These are phyloP conservation scores for Trichonephila clavata DNA, from an alignment of 1,140 invertebrate genomes.

Conservation along the genomic window DNA sequence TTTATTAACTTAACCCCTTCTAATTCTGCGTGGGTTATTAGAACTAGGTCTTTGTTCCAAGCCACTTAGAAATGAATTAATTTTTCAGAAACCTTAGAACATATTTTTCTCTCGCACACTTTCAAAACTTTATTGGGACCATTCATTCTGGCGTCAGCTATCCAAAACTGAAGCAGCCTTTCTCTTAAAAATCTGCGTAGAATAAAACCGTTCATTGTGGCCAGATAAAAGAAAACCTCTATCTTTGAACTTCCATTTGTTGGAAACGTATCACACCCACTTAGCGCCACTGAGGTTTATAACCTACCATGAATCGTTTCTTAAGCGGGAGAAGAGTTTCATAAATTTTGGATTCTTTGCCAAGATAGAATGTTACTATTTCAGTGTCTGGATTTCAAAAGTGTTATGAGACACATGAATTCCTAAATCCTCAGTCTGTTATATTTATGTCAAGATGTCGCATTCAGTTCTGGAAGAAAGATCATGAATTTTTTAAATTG, in stretches of 20 bases:
- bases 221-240: not conserved
- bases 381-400: not conserved
- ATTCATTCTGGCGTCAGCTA: constrained; percentile 8
- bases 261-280: not conserved
- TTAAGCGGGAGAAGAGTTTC: not conserved
- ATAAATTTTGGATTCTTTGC: constrained; percentile 40
- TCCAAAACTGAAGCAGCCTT: not conserved
- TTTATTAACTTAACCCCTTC: not conserved
- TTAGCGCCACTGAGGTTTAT: constrained; percentile 44
- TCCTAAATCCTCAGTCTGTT: not conserved
- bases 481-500: not conserved
- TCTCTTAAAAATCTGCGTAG: not conserved
- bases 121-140: not conserved
- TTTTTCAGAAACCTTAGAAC: not conserved
- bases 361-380: not conserved
- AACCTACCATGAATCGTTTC: not conserved
- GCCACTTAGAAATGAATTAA: not conserved
- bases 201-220: not conserved
- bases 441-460: not conserved
- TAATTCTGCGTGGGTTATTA: constrained; percentile 1
- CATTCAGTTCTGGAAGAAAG: not conserved
- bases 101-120: not conserved
- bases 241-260: not conserved
- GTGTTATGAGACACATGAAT: not conserved
- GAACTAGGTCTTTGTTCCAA: not conserved